Evolutionary conservation across 2,113 vertebrate genomes (phyloP).

Genomic region (Hirundichthys speculiger): DNA sequence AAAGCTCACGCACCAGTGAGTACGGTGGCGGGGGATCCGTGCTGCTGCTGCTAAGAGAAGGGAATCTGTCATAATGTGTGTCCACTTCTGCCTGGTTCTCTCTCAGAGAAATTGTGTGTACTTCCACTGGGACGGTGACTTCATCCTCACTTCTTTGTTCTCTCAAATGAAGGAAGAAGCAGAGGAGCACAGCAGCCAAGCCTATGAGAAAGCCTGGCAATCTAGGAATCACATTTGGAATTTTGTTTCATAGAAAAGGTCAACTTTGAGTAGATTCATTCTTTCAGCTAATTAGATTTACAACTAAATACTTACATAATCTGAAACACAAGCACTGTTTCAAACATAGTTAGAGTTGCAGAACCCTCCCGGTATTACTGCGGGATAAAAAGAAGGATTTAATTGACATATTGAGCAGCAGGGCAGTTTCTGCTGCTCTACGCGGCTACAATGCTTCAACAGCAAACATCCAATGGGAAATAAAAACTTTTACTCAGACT

Average conservation of each 20-base stretch:
- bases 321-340: neutral
- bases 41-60: constrained; percentile 63
- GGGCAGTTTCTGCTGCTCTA: too few species aligned
- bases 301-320: constrained; percentile 60
- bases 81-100: constrained; percentile 17
- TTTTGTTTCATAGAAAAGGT: neutral
- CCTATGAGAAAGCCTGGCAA: constrained; percentile 44
- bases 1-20: constrained; percentile 45
- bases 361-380: constrained; percentile 40
- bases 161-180: constrained; percentile 51
- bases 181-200: constrained; percentile 56
- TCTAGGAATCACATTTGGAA: constrained; percentile 38
- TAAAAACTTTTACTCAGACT: too few species aligned
- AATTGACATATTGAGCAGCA: neutral
- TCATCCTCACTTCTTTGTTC: constrained; percentile 37
- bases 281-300: too few species aligned
- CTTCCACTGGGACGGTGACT: neutral
- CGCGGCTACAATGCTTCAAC: too few species aligned
- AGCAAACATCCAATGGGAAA: too few species aligned
- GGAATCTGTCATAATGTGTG: neutral
- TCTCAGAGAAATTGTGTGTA: neutral
- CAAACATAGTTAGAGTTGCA: constrained; percentile 31
- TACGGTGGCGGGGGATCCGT: constrained; percentile 65
- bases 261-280: too few species aligned
- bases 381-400: neutral